Percentiles rank a stretch among this genome's conserved stretches.
Conservation (phyloP, 2,797 vertebrate genomes). For the Salmo trutta region DNA sequence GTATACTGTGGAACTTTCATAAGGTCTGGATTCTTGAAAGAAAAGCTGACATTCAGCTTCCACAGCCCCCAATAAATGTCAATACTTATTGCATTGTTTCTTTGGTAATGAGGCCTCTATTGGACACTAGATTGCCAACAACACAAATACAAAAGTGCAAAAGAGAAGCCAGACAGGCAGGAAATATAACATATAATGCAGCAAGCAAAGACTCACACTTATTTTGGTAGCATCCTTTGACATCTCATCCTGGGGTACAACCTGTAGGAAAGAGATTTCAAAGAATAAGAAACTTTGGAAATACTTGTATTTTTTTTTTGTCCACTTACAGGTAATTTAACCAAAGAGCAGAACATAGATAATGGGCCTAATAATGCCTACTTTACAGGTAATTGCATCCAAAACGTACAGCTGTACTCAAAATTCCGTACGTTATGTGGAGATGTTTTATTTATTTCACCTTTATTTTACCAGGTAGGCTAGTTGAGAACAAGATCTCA, state of each 20-base stretch:
- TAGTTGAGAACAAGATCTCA: too few relatives aligned
- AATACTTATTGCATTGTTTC: neutral
- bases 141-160: neutral
- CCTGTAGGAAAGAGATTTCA: slow-evolving; percentile 66
- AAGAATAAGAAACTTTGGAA: slow-evolving; percentile 3
- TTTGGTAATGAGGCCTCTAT: neutral
- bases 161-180: neutral
- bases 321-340: neutral
- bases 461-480: too few relatives aligned
- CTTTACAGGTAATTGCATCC: neutral
- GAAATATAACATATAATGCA: neutral
- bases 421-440: neutral
- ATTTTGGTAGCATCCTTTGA: slow-evolving; percentile 95
- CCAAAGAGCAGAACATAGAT: neutral
- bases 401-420: neutral
- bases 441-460: neutral
- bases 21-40: too few relatives aligned
- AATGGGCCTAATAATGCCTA: neutral
- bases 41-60: neutral
- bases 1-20: too few relatives aligned
- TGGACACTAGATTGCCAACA: neutral
- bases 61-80: neutral
- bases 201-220: slow-evolving; percentile 85
- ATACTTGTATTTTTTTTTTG: too few relatives aligned
- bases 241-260: slow-evolving; percentile 83